Conservation (phyloP, 2,888 invertebrate species). For the Lapara coniferarum region DNA sequence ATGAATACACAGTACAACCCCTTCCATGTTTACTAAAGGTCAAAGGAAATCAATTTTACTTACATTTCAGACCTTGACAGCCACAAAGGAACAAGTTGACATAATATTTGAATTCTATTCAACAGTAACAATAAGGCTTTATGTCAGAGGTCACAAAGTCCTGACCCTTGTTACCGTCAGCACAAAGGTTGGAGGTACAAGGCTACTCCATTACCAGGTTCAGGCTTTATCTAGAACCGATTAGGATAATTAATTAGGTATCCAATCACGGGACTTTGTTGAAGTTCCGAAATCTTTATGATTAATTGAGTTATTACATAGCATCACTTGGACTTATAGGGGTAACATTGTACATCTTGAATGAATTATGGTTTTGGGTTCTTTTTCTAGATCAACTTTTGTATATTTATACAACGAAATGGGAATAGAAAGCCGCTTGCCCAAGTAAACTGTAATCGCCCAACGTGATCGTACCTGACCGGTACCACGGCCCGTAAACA, state of each 20-base stretch:
- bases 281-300: background rate
- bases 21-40: background rate
- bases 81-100: background rate
- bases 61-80: background rate
- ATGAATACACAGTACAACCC: too few species aligned
- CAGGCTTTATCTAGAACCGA: background rate
- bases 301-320: background rate
- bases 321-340: too few species aligned
- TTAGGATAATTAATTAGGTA: conserved; percentile 15
- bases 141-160: background rate
- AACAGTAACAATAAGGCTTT: conserved; percentile 7
- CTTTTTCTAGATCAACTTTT: background rate
- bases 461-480: too few species aligned
- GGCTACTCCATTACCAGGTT: conserved; percentile 2
- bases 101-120: conserved; percentile 11
- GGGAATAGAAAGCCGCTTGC: too few species aligned
- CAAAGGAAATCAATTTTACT: background rate
- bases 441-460: too few species aligned
- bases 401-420: background rate
- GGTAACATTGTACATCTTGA: too few species aligned
- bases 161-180: conserved; percentile 1
- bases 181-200: conserved; percentile 11
- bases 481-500: too few species aligned
- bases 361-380: too few species aligned
- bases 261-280: background rate